Evolutionary conservation across 2,888 invertebrate species (phyloP), one percentile per base, ranked within the genome.

Genomic region (Molorchus minor): DNA sequence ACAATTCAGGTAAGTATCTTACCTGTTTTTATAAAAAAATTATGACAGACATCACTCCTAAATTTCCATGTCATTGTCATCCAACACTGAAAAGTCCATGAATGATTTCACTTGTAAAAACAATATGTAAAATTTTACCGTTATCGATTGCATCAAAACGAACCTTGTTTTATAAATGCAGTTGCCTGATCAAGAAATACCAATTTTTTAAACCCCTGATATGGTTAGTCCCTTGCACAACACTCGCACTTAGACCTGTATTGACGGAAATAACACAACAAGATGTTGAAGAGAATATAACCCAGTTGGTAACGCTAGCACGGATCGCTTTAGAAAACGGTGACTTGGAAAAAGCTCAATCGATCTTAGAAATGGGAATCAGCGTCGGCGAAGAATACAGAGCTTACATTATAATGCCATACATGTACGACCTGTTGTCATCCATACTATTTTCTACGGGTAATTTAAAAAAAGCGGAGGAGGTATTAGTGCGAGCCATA

Each of bases 381-480:
- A 77, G 79, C 53, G 69, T 81, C 3, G 79, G 80, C 21, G 79
- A 81, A 46, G 79, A 81, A 17, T 77, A 79, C 40, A 74, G 77
- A 46, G 71, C 80, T 0, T 78, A 74, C 25, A 68, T 75, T 43
- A 78, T 78, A 13, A 62, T 81, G 57, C 77, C 80, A 15, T 78
- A 77, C 58, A 77, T 82, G 59, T 82, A 81, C 65, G 82, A 83
- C 65, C 75, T 82, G 52, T 68, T 82, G 19, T 78, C 81, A 1
- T 78, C 80, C 1, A 79, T 83, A 3, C 77, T 81, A 1, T 74
- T 81, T 44, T 77, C 76, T 16, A 73, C 79, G 62, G 81, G 81
- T 0, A 75, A 81, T 33, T 68, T 80, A 10, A 67, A 70, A 4
- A 79, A 79, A 69, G 81, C 82, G 1, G 82, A 82, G 65, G 68